Evolutionary conservation across 1,140 invertebrate genomes (phyloP).

Genomic region (Drosophila mojavensis): DNA sequence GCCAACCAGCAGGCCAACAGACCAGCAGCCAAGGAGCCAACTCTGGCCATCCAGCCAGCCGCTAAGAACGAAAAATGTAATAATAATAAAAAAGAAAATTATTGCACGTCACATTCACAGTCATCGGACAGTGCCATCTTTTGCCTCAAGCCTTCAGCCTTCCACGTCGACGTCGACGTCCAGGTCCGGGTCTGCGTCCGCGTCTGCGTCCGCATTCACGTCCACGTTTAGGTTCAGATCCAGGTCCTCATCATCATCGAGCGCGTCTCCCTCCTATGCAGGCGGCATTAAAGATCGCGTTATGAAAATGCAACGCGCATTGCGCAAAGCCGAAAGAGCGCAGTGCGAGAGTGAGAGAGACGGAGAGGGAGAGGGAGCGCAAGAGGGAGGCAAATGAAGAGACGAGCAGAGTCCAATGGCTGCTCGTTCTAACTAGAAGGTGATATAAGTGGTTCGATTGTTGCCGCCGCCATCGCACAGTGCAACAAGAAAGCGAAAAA

Average conservation of each 20-base stretch:
- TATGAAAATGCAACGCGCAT: constrained; percentile 64
- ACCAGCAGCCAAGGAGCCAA: neutral
- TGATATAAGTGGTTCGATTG: constrained; percentile 83
- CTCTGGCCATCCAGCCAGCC: neutral
- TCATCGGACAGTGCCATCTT: constrained; percentile 81
- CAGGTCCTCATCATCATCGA: constrained; percentile 13
- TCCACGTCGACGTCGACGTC: constrained; percentile 27
- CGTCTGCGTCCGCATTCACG: neutral
- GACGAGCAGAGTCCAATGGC: constrained; percentile 24
- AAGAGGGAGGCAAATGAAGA: constrained; percentile 11
- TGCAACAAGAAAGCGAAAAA: constrained; percentile 11
- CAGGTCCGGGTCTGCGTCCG: neutral
- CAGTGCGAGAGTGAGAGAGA: neutral
- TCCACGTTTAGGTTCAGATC: neutral
- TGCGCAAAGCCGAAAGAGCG: constrained; percentile 54
- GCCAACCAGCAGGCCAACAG: too few species aligned
- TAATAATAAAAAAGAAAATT: constrained; percentile 82
- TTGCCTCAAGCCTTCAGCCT: constrained; percentile 62
- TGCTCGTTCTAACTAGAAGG: constrained; percentile 78
- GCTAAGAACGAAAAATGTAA: constrained; percentile 59
- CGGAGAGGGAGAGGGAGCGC: neutral
- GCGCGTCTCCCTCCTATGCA: constrained; percentile 23
- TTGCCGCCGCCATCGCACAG: constrained; percentile 65
- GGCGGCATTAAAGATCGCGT: constrained; percentile 47
- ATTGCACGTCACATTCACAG: constrained; percentile 78